phyloP scores from a whole-genome alignment of 2,113 vertebrate species.

The Lamprotornis superbus region DNA sequence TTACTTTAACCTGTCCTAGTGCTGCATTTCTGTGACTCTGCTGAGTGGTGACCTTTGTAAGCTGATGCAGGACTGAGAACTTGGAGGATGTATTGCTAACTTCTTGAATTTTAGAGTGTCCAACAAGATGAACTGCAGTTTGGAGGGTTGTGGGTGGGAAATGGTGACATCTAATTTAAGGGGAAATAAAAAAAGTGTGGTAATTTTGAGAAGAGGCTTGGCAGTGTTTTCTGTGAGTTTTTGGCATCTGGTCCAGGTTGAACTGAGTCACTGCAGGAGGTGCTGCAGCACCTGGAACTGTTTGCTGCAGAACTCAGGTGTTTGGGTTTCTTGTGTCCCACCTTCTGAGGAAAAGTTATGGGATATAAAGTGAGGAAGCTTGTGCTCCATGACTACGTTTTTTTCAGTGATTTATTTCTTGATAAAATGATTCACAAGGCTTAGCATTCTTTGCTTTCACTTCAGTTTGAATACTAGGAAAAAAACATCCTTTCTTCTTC shows the following conservation, averaged over 20 bases:
- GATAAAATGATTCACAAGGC: neutral
- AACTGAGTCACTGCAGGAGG: neutral
- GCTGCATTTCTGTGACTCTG: neutral
- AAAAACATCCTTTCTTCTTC: neutral
- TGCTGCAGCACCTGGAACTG: neutral
- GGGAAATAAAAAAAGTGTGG: too few species aligned
- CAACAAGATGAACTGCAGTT: neutral
- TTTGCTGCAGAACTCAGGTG: neutral
- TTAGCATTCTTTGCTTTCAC: neutral
- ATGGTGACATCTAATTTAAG: neutral
- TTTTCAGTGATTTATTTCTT: neutral
- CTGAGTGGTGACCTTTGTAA: neutral
- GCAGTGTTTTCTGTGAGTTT: neutral
- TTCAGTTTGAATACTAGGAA: neutral
- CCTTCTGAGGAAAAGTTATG: neutral
- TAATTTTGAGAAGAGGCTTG: neutral
- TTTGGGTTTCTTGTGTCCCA: neutral
- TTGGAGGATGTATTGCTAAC: neutral
- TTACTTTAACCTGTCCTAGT: neutral
- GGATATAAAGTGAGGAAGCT: neutral
- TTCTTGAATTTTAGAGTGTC: neutral
- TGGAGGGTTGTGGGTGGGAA: fast-evolving
- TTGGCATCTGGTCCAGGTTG: neutral
- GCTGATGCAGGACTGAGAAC: neutral
- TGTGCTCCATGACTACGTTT: neutral